Evolutionary conservation across 2,113 vertebrate species (phyloP).

Genomic region (Daubentonia madagascariensis): DNA sequence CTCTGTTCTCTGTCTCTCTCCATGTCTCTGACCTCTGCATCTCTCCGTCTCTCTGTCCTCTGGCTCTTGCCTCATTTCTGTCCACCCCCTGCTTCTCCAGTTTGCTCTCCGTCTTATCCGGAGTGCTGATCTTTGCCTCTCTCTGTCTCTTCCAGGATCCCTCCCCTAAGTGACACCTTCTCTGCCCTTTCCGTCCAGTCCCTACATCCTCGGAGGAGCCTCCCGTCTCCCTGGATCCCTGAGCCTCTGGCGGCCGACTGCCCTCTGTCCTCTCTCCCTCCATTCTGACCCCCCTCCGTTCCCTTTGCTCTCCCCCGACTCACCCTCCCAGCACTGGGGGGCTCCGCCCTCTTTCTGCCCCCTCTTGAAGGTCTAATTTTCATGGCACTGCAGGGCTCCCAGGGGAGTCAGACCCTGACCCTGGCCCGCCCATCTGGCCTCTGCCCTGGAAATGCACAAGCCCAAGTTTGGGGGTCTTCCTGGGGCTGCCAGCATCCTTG

Average conservation of each 20-base stretch:
- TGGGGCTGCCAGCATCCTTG: not conserved
- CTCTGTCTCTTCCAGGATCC: not conserved
- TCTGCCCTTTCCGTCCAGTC: fast-evolving
- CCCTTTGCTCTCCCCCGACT: not conserved
- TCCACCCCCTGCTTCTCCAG: fast-evolving
- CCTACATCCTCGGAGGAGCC: not conserved
- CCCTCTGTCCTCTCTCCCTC: not conserved
- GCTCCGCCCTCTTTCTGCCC: too few relatives aligned
- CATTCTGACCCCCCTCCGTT: fast-evolving
- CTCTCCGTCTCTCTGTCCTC: not conserved
- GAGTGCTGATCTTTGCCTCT: not conserved
- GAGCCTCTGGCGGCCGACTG: fast-evolving
- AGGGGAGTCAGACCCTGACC: too few relatives aligned
- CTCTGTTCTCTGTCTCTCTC: not conserved
- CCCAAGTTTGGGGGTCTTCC: not conserved
- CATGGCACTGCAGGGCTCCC: too few relatives aligned
- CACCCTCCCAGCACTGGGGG: not conserved
- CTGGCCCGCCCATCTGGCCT: fast-evolving
- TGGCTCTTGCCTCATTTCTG: not conserved
- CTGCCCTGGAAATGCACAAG: fast-evolving
- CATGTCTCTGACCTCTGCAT: not conserved
- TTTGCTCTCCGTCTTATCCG: not conserved
- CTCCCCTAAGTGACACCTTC: not conserved
- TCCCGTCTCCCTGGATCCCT: not conserved
- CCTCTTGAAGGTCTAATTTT: not conserved